These are phyloP conservation scores for Listrodromus nycthemerus DNA, from an alignment of 2,888 invertebrate species.

Conservation along the genomic window DNA sequence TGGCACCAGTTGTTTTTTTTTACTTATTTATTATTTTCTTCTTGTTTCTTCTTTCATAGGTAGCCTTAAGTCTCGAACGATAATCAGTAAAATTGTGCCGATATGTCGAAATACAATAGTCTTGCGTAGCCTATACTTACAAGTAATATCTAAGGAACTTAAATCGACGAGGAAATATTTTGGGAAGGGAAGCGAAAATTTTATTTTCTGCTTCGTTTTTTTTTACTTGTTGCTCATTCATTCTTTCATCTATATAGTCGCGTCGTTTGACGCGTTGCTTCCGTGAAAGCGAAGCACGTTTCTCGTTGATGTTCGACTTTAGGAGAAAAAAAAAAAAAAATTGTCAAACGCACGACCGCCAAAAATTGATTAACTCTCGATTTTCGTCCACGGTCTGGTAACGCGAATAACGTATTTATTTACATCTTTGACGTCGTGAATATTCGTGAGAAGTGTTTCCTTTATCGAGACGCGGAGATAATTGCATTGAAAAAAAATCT, in stretches of 20 bases:
- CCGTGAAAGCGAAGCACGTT: not conserved
- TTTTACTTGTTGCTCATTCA: not conserved
- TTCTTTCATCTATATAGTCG: constrained; percentile 11
- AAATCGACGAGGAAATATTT: constrained; percentile 34
- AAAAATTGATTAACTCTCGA: constrained; percentile 38
- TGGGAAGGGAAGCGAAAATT: constrained; percentile 43
- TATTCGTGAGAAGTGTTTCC: constrained; percentile 35
- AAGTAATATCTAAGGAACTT: constrained; percentile 41
- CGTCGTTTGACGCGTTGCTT: not conserved
- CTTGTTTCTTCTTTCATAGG: not conserved
- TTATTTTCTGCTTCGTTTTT: constrained; percentile 9
- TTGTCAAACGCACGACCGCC: constrained; percentile 30
- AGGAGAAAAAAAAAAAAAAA: constrained; percentile 34
- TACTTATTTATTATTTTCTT: constrained; percentile 1
- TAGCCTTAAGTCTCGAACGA: not conserved
- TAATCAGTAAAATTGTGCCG: constrained; percentile 1
- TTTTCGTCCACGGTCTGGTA: not conserved
- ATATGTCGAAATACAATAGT: constrained; percentile 17
- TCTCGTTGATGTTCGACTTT: constrained; percentile 21
- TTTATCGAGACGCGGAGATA: constrained; percentile 13
- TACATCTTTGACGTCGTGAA: constrained; percentile 31
- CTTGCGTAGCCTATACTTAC: constrained; percentile 43
- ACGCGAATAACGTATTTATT: constrained; percentile 35
- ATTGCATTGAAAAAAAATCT: constrained; percentile 11
- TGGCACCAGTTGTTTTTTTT: constrained; percentile 25